Percentiles rank a stretch among this genome's conserved stretches.
These are phyloP conservation scores for Uloborus diversus DNA, from an alignment of 1,140 invertebrate species.

Conservation along the genomic window DNA sequence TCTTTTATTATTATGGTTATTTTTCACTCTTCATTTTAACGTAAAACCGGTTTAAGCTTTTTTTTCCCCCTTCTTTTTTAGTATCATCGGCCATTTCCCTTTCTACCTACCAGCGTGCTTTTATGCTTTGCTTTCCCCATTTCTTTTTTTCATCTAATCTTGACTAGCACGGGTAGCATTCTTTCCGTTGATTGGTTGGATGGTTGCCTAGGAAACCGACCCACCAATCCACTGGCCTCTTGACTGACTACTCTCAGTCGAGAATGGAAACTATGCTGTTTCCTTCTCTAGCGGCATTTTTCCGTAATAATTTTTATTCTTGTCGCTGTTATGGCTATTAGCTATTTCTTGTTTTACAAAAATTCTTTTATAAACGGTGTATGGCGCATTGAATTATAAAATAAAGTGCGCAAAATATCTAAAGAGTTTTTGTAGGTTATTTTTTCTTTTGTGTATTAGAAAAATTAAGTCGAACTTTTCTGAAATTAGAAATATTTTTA, in stretches of 20 bases:
- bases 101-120: conserved; percentile 27
- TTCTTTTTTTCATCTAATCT: conserved; percentile 26
- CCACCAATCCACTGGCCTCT: conserved; percentile 54
- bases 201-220: conserved; percentile 47
- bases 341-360: too few species aligned
- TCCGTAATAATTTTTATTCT: too few species aligned
- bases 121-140: neutral
- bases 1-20: conserved; percentile 30
- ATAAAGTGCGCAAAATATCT: too few species aligned
- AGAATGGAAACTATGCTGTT: too few species aligned
- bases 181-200: conserved; percentile 26
- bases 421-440: too few species aligned
- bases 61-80: conserved; percentile 12
- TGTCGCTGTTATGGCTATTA: too few species aligned
- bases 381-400: too few species aligned
- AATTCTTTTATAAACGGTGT: too few species aligned
- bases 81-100: conserved; percentile 48
- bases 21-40: conserved; percentile 39
- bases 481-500: too few species aligned
- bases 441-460: too few species aligned
- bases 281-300: too few species aligned
- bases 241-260: conserved; percentile 22
- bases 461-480: too few species aligned
- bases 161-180: conserved; percentile 3
- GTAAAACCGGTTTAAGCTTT: conserved; percentile 23